phyloP scores from a whole-genome alignment of 2,797 vertebrate species.

The Stomatorhinus walkeri region DNA sequence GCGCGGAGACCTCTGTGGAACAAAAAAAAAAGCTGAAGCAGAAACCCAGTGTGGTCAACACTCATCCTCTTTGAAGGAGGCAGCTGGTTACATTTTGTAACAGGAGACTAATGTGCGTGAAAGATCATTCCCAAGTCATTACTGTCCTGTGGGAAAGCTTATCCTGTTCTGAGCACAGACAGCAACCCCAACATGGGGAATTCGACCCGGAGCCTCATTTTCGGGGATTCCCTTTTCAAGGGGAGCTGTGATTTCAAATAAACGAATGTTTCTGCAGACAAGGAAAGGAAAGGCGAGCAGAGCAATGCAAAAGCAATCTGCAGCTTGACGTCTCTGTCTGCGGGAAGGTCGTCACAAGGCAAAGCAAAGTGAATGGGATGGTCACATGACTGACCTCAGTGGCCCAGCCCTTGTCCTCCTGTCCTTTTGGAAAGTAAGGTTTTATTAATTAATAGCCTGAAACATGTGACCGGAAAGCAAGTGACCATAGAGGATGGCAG shows the following conservation, averaged over 20 bases:
- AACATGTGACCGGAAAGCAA: not conserved
- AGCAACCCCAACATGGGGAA: not conserved
- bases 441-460: not conserved
- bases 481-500: not conserved
- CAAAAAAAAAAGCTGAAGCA: not conserved
- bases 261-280: not conserved
- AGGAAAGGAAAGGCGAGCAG: not conserved
- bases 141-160: slow-evolving; percentile 5
- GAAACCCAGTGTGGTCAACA: not conserved
- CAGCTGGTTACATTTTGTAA: slow-evolving; percentile 3
- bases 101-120: not conserved
- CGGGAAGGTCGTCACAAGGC: not conserved
- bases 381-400: not conserved
- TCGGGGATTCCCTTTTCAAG: not conserved
- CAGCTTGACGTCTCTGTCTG: not conserved
- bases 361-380: not conserved
- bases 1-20: not conserved
- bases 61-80: not conserved
- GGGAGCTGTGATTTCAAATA: not conserved
- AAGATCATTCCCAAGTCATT: slow-evolving; percentile 3
- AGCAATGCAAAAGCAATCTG: not conserved
- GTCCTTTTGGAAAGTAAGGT: not conserved
- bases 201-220: not conserved
- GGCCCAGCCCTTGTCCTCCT: not conserved
- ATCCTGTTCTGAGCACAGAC: not conserved